Evolutionary conservation across 2,113 vertebrate genomes (phyloP).

Genomic region (Pipa parva): DNA sequence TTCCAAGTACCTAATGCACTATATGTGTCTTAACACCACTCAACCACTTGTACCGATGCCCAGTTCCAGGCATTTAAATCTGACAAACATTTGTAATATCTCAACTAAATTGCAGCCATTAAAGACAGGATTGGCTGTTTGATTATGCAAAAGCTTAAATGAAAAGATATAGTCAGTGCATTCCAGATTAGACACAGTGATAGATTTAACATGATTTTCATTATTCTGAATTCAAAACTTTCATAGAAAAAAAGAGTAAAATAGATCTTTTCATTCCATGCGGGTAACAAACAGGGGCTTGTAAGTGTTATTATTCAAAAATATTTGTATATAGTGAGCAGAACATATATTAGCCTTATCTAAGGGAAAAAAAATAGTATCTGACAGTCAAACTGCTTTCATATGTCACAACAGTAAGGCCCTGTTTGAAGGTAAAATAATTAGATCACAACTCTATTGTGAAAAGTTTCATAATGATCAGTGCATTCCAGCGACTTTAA

Average conservation of each 20-base stretch:
- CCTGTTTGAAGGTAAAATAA: constrained; percentile 15
- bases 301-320: too few species aligned
- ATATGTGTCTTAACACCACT: background rate
- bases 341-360: too few species aligned
- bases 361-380: too few species aligned
- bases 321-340: too few species aligned
- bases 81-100: constrained; percentile 7
- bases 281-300: too few species aligned
- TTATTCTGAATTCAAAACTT: too few species aligned
- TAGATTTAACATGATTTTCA: constrained; percentile 57
- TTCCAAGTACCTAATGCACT: background rate
- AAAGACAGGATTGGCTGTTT: constrained; percentile 9
- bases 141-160: constrained; percentile 2
- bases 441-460: constrained; percentile 5
- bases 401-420: constrained; percentile 66
- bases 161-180: background rate
- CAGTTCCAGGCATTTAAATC: background rate
- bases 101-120: constrained; percentile 5
- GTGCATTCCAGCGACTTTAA: constrained; percentile 38
- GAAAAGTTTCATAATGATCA: constrained; percentile 14
- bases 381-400: constrained; percentile 70
- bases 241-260: too few species aligned
- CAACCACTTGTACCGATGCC: background rate
- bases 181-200: background rate
- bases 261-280: too few species aligned